These are phyloP conservation scores for Vanessa tameamea DNA, from an alignment of 1,140 invertebrate species.

Conservation along the genomic window DNA sequence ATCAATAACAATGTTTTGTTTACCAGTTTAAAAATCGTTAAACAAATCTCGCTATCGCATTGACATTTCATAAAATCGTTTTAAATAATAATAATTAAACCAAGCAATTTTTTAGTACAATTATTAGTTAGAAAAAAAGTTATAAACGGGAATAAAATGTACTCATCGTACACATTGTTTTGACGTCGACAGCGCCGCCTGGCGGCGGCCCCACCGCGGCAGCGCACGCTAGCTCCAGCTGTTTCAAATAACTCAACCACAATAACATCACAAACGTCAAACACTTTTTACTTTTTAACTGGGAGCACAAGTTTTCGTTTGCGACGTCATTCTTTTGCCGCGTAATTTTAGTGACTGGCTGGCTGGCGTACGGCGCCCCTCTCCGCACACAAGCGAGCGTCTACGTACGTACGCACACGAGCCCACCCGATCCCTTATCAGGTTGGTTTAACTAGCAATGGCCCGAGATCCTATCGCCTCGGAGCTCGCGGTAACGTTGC, in stretches of 20 bases:
- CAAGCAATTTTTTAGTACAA: neutral
- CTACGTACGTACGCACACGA: constrained; percentile 58
- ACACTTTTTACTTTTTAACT: constrained; percentile 50
- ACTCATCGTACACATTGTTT: constrained; percentile 73
- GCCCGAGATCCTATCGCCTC: constrained; percentile 73
- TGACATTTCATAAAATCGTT: neutral
- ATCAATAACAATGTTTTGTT: constrained; percentile 28
- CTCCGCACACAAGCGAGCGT: constrained; percentile 57
- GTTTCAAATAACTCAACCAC: constrained; percentile 75
- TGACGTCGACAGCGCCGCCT: constrained; percentile 67
- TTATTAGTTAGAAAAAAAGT: neutral
- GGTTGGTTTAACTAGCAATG: constrained; percentile 79
- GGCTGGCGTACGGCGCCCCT: constrained; percentile 57
- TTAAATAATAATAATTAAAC: neutral
- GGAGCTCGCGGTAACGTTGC: constrained; percentile 79
- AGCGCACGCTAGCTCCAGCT: constrained; percentile 72
- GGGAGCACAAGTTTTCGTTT: constrained; percentile 51
- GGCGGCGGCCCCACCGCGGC: constrained; percentile 60
- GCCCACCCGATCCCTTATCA: constrained; percentile 73
- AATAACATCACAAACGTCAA: constrained; percentile 72
- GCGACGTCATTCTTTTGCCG: constrained; percentile 77
- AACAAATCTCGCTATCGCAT: neutral
- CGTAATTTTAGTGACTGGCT: constrained; percentile 76
- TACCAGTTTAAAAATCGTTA: constrained; percentile 1
- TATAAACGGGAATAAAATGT: constrained; percentile 53